These are phyloP conservation scores for Achatina immaculata DNA, from an alignment of 1,140 invertebrate species.

Conservation along the genomic window DNA sequence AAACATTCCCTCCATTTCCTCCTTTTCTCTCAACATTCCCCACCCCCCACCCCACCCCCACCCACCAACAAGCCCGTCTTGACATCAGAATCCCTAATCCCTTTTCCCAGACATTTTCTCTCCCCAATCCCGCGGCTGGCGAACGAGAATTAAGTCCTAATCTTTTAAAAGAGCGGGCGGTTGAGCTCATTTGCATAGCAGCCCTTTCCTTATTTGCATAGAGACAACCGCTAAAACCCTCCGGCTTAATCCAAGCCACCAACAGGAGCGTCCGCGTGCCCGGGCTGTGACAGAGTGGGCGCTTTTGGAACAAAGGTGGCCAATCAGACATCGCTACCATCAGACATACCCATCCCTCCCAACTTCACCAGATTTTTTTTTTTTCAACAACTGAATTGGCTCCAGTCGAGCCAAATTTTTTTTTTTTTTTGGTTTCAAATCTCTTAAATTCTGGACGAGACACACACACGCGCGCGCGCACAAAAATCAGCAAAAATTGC, in stretches of 20 bases:
- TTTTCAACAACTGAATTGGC: too few species aligned
- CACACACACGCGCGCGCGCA: too few species aligned
- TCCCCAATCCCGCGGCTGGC: conserved; percentile 4
- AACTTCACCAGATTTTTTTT: too few species aligned
- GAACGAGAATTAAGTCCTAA: conserved; percentile 26
- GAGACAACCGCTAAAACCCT: conserved; percentile 28
- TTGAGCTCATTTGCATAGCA: conserved; percentile 28
- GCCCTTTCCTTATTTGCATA: conserved; percentile 33
- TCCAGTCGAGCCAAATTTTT: too few species aligned
- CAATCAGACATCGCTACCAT: background rate
- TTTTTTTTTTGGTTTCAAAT: too few species aligned
- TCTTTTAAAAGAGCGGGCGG: conserved; percentile 31
- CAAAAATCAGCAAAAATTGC: too few species aligned
- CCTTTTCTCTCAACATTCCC: too few species aligned
- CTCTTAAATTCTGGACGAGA: too few species aligned
- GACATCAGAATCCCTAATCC: background rate
- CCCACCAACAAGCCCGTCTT: too few species aligned
- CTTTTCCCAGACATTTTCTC: conserved; percentile 17
- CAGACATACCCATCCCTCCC: background rate
- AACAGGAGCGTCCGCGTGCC: background rate
- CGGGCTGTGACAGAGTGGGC: background rate
- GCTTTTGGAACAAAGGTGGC: background rate
- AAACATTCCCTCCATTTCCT: background rate
- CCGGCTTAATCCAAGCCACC: conserved; percentile 15
- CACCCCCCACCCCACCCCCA: too few species aligned